Evolutionary conservation across 2,888 invertebrate species (phyloP), one percentile per base, ranked within the genome.

Genomic region (Drepana falcataria): DNA sequence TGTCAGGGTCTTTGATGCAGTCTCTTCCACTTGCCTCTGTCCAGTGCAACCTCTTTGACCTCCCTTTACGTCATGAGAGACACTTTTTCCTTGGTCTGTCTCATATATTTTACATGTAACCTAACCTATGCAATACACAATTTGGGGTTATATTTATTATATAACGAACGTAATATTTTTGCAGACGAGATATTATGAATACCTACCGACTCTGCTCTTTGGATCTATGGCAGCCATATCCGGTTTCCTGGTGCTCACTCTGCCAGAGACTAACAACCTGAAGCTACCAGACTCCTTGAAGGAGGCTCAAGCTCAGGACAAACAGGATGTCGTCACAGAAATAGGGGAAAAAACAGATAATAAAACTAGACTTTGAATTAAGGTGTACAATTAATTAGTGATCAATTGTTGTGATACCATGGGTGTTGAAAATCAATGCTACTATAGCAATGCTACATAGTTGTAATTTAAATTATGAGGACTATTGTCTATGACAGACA

Each of bases 181-280:
- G n/a, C 80, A 91, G 91, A 81, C 91, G 0, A 81, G 77, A 58
- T 83, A 77, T 60, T 92, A 90, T 70, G 81, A 84, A 56, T 85
- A 83, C 48, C 75, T 92, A 2, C 94, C 94, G 4, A 91, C 93
- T 3, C 87, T 93, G 59, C 71, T 94, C 2, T 94, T 94, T 60
- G 92, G 93, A 0, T 71, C 77, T 9, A 92, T 92, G 83, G 92
- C 93, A 2, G 85, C 91, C 0, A 57, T 91, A 49, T 92, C 93
- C 4, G 93, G 92, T 0, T 72, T 91, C 49, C 75, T 94, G 0
- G 91, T 93, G 0, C 81, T 94, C 4, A 82, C 91, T 0, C 85
- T 94, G 55, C 94, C 94, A 4, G 94, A 94, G 73, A 94, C 94
- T 9, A 91, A 93, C 55, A 92, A 93, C 61, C 77, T 87, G 49